phyloP scores from a whole-genome alignment of 1,140 invertebrate species.

The Cotesia vestalis region DNA sequence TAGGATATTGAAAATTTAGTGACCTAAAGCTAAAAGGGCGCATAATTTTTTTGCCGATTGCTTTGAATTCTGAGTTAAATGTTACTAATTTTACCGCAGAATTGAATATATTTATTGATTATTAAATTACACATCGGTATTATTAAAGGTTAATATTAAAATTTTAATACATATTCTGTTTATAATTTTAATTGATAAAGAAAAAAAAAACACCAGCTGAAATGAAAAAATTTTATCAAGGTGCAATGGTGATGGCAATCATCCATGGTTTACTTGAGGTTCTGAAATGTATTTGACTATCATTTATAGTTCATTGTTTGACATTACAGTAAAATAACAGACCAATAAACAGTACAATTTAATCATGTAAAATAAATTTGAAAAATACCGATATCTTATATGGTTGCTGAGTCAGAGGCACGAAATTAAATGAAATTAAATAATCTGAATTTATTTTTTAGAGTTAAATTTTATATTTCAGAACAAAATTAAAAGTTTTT shows the following conservation, averaged over 20 bases:
- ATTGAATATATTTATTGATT: background rate
- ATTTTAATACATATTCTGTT: background rate
- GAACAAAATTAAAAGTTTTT: too few species aligned
- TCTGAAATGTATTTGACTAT: too few species aligned
- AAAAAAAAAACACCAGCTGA: background rate
- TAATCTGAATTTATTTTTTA: too few species aligned
- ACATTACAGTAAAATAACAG: too few species aligned
- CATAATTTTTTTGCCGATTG: conserved; percentile 7
- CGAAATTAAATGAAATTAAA: too few species aligned
- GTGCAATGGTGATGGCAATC: background rate
- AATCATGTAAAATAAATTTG: too few species aligned
- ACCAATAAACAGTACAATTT: too few species aligned
- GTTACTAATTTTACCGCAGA: background rate
- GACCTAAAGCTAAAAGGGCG: background rate
- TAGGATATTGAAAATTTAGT: background rate
- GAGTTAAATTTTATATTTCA: too few species aligned
- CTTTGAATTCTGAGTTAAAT: background rate
- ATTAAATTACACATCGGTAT: background rate
- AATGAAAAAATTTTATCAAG: background rate
- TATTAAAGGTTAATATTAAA: background rate
- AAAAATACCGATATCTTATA: too few species aligned
- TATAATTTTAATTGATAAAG: background rate
- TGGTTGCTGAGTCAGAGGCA: too few species aligned
- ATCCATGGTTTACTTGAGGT: too few species aligned
- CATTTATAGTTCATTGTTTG: too few species aligned